Percentiles rank a stretch among this genome's conserved stretches.
Conservation (phyloP, 2,888 invertebrate species). For the Ypsolopha scabrella region DNA sequence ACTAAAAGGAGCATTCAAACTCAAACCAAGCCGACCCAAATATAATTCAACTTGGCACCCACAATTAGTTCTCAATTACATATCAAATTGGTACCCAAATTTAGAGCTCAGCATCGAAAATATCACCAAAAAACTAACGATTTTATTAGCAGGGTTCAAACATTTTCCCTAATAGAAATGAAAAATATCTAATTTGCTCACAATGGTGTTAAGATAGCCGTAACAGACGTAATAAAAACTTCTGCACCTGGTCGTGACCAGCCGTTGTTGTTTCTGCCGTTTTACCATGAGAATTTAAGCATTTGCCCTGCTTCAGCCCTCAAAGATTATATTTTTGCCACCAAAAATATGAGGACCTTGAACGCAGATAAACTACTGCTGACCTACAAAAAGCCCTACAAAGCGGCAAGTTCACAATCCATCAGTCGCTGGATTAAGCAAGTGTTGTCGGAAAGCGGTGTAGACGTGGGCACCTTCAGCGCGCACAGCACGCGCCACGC, state of each 20-base stretch:
- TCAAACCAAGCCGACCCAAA: background rate
- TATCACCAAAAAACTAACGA: background rate
- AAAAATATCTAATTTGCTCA: background rate
- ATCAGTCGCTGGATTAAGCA: slow-evolving; percentile 4
- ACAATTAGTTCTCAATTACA: background rate
- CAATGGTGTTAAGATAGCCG: background rate
- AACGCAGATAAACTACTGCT: background rate
- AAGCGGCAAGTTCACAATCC: background rate
- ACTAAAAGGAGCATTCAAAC: background rate
- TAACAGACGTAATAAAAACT: background rate
- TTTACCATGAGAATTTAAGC: background rate
- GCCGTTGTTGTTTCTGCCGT: background rate
- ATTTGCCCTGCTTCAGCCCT: background rate
- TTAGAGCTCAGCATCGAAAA: background rate
- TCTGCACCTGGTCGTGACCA: background rate
- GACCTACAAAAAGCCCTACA: background rate
- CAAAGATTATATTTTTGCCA: background rate
- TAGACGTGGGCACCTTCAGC: slow-evolving; percentile 2
- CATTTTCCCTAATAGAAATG: background rate
- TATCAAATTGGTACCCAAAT: background rate
- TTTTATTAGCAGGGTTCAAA: background rate
- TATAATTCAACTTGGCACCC: background rate
- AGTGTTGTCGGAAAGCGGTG: slow-evolving; percentile 4
- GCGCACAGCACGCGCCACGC: slow-evolving; percentile 6
- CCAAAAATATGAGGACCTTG: background rate